phyloP scores from a whole-genome alignment of 1,140 invertebrate species.

The Camponotus pennsylvanicus region DNA sequence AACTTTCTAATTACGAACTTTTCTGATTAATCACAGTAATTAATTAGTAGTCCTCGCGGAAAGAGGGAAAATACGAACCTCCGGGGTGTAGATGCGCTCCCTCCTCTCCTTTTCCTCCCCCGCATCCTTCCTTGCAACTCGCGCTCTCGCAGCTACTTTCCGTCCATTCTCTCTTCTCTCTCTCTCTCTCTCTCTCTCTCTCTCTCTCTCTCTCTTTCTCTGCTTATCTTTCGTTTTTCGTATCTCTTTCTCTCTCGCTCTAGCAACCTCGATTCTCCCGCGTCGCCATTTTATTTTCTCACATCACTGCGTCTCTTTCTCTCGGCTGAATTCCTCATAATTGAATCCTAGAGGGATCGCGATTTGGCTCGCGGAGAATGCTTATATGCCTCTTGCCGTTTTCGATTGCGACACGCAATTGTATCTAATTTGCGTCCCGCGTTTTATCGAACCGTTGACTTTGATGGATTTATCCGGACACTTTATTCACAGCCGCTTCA shows the following conservation, averaged over 20 bases:
- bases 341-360: constrained; percentile 40
- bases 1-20: constrained; percentile 88
- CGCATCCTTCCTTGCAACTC: constrained; percentile 54
- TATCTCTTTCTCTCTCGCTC: constrained; percentile 47
- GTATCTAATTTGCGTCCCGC: constrained; percentile 51
- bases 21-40: constrained; percentile 88
- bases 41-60: constrained; percentile 83
- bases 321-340: constrained; percentile 35
- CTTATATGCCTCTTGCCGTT: constrained; percentile 14
- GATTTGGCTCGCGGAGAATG: constrained; percentile 28
- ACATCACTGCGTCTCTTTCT: constrained; percentile 16
- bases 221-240: constrained; percentile 25
- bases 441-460: constrained; percentile 61
- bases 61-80: constrained; percentile 77
- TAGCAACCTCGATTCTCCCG: constrained; percentile 45
- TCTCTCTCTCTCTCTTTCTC: not conserved
- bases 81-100: constrained; percentile 69
- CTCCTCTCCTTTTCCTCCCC: not conserved
- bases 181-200: not conserved
- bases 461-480: constrained; percentile 61
- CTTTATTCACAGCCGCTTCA: constrained; percentile 59
- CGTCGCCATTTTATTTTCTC: constrained; percentile 38
- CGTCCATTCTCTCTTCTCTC: not conserved
- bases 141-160: constrained; percentile 21
- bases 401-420: constrained; percentile 31